Percentiles rank a stretch among this genome's conserved stretches.
Evolutionary conservation across 37 sponge, comb jelly and placozoan genomes (phyloP).

Genomic region (Mnemiopsis leidyi): DNA sequence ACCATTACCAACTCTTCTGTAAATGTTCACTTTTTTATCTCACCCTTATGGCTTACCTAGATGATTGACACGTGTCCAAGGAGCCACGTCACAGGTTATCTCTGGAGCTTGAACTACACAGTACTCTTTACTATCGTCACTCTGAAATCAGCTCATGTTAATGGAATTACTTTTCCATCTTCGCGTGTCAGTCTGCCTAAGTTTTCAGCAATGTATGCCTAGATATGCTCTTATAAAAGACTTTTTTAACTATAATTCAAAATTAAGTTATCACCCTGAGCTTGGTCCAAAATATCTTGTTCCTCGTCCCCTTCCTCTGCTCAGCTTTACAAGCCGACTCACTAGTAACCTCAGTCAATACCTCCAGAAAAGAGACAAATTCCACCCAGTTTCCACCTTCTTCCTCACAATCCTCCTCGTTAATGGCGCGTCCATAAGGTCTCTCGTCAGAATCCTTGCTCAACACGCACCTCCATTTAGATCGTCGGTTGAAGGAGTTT

Average conservation of each 20-base stretch:
- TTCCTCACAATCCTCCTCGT: conserved; percentile 68
- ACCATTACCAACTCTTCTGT: no score
- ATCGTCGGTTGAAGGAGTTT: background rate
- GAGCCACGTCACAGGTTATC: background rate
- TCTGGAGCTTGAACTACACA: conserved; percentile 22
- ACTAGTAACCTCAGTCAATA: background rate
- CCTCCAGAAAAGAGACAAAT: conserved; percentile 34
- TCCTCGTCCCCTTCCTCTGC: background rate
- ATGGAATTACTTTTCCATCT: no score
- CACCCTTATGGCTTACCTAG: background rate
- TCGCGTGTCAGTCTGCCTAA: no score
- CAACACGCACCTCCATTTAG: conserved; percentile 12
- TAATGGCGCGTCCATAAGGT: background rate
- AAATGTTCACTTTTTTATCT: no score
- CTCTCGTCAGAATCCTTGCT: background rate
- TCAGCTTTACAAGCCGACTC: background rate
- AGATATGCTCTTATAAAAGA: no score
- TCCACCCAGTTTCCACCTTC: conserved; percentile 70
- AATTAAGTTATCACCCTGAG: conserved; percentile 32
- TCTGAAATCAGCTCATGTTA: no score
- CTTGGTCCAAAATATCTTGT: conserved; percentile 16
- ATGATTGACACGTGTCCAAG: conserved; percentile 45
- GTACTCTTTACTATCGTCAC: background rate
- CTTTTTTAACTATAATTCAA: no score
- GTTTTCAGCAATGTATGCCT: no score